Base-by-base conservation (phyloP, 2,888 invertebrate genomes). In the Aromia moschata region DNA sequence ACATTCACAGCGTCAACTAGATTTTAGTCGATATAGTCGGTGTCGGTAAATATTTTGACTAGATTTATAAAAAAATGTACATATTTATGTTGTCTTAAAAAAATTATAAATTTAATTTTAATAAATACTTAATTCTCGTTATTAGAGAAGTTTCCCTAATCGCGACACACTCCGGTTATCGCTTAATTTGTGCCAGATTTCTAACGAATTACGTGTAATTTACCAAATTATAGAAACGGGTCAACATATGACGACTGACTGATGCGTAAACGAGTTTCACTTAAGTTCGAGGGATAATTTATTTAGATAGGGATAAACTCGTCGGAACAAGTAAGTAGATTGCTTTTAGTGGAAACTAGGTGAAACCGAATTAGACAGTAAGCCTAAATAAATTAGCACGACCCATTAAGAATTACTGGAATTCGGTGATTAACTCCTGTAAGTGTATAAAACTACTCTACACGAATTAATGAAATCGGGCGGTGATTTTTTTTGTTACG, bases 341-440 rank as follows among this genome's bases (percentile, higher is more conserved):
- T 59, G 62, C 59, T 59, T 62, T 59, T 59, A 52, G 53, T n/a
- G n/a, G n/a, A 37, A 37, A 40, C 52, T 43, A 53, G 41, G 44
- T 49, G 52, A 59, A 56, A 56, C 40, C 30, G 44, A 33, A 15
- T 47, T 51, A 51, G 49, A 51, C 14, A 17, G 49, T 18, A 31
- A 51, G 25, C 17, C 7, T 38, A 10, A 38, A 51, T 38, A 51
- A 51, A 18, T 51, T 51, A 51, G n/a, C 30, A 9, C 20, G 46
- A 33, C 37, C 47, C 37, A 47, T 36, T 47, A 47, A 37, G 47
- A 37, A 37, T 18, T 37, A 12, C 18, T 12, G 12, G 37, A 47
- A 37, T 33, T 1, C 33, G 44, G 18, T 44, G 16, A 18, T n/a
- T 20, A 44, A 44, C 25, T 44, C 25, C 4, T 25, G n/a, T n/a